Evolutionary conservation across 2,797 vertebrate genomes (phyloP).

Genomic region (Parauchenoglanis ngamensis): DNA sequence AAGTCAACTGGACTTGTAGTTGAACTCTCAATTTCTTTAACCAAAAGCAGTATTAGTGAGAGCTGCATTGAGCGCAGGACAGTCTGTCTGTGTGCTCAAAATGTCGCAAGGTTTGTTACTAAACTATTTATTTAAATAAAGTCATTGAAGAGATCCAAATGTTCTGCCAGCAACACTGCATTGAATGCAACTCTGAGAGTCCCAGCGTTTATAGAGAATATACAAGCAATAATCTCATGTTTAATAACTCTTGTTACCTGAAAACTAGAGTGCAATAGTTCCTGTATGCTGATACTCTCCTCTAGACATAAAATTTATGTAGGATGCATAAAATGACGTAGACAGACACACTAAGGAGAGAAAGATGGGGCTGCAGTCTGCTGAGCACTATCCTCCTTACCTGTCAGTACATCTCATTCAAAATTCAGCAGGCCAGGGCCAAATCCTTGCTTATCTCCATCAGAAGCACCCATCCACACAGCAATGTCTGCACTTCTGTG

Average conservation of each 20-base stretch:
- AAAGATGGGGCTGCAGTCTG: not conserved
- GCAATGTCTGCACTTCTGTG: slow-evolving; percentile 62
- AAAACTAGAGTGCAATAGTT: not conserved
- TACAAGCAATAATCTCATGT: not conserved
- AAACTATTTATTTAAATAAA: not conserved
- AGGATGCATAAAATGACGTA: not conserved
- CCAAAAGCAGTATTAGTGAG: not conserved
- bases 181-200: not conserved
- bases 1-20: not conserved
- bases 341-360: not conserved
- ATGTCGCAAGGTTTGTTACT: not conserved
- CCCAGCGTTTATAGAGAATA: not conserved
- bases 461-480: slow-evolving; percentile 69
- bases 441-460: slow-evolving; percentile 67
- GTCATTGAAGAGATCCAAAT: not conserved
- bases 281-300: not conserved
- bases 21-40: not conserved
- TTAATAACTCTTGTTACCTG: not conserved
- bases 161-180: too few relatives aligned
- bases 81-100: not conserved
- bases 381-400: slow-evolving; percentile 3
- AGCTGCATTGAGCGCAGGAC: not conserved
- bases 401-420: slow-evolving; percentile 20
- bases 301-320: not conserved
- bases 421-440: slow-evolving; percentile 60